Conservation (phyloP, 1,140 invertebrate species). For the Kradibia gibbosae region DNA sequence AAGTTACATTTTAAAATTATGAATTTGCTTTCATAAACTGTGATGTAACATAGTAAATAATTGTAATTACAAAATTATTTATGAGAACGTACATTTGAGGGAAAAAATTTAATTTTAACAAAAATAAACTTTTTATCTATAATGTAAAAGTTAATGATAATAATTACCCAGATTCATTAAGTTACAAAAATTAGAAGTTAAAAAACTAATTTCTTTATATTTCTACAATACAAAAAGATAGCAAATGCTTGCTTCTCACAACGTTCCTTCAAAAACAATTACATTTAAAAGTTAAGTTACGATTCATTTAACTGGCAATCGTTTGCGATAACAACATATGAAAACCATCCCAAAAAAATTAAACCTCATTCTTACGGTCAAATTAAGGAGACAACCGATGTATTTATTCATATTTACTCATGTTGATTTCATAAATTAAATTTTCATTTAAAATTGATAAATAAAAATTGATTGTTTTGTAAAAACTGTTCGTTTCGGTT, state of each 20-base stretch:
- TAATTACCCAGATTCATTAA: slow-evolving; percentile 26
- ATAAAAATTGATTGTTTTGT: not conserved
- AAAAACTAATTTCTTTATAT: slow-evolving; percentile 11
- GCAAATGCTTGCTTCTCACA: slow-evolving; percentile 6
- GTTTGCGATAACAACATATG: not conserved
- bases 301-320: not conserved
- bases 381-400: slow-evolving; percentile 16
- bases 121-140: slow-evolving; percentile 24
- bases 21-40: slow-evolving; percentile 8
- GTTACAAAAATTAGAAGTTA: slow-evolving; percentile 26
- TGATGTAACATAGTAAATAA: slow-evolving; percentile 11
- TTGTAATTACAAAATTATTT: slow-evolving; percentile 1
- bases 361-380: not conserved
- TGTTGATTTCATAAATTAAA: not conserved
- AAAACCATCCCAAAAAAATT: slow-evolving; percentile 4
- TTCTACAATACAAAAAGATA: slow-evolving; percentile 23
- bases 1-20: slow-evolving; percentile 30
- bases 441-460: slow-evolving; percentile 17
- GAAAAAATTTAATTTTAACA: slow-evolving; percentile 31
- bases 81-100: slow-evolving; percentile 2
- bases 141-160: slow-evolving; percentile 3
- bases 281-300: slow-evolving; percentile 6
- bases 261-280: slow-evolving; percentile 1
- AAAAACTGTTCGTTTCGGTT: not conserved
- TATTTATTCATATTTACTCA: not conserved